A percentile compares a stretch with the other conserved stretches of the same genome.
phyloP scores from a whole-genome alignment of 2,797 vertebrate genomes.

The Acridotheres tristis region DNA sequence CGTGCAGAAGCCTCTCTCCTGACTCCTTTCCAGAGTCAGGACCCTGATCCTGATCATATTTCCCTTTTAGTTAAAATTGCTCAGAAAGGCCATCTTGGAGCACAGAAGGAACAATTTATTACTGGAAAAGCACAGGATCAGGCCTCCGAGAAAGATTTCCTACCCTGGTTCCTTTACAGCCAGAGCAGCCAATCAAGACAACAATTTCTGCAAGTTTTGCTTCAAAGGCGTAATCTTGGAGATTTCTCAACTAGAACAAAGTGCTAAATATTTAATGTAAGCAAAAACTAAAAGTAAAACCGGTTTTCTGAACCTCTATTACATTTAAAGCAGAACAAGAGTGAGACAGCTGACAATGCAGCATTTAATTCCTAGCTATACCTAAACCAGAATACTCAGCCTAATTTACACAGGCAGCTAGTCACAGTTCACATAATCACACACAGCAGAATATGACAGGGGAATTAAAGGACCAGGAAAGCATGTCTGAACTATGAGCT shows the following conservation, averaged over 20 bases:
- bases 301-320: constrained; percentile 24
- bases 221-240: constrained; percentile 44
- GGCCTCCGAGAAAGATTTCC: not conserved
- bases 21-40: not conserved
- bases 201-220: constrained; percentile 18
- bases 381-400: constrained; percentile 41
- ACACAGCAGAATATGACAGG: constrained; percentile 58
- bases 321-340: constrained; percentile 53
- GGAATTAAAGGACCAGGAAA: constrained; percentile 68
- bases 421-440: constrained; percentile 68
- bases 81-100: not conserved
- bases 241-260: constrained; percentile 55
- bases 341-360: constrained; percentile 54
- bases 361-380: constrained; percentile 56
- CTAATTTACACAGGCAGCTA: constrained; percentile 66
- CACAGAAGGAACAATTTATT: rapidly evolving
- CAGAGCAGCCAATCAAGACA: not conserved
- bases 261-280: constrained; percentile 59
- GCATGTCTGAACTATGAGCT: constrained; percentile 49
- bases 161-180: not conserved
- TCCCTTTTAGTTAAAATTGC: not conserved
- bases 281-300: constrained; percentile 34
- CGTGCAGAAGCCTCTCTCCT: not conserved
- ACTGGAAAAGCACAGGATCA: not conserved
- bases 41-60: rapidly evolving